phyloP scores from a whole-genome alignment of 1,140 invertebrate species.

The Cryptotermes secundus region DNA sequence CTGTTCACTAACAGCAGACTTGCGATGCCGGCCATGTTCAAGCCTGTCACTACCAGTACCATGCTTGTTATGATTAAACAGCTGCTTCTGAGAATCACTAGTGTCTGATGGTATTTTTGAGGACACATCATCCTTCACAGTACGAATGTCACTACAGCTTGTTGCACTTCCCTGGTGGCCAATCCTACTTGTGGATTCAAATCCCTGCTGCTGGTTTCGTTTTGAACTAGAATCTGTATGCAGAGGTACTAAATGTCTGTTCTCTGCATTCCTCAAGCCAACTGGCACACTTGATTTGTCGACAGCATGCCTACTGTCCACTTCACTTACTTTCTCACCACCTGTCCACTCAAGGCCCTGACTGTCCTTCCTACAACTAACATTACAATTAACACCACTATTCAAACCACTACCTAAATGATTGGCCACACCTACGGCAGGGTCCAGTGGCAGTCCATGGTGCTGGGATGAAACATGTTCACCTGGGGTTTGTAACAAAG shows the following conservation, averaged over 20 bases:
- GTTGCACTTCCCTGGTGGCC: neutral
- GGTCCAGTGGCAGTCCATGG: neutral
- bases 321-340: neutral
- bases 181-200: neutral
- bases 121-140: neutral
- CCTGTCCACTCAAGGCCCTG: neutral
- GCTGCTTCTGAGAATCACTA: neutral
- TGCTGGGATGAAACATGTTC: neutral
- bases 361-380: neutral
- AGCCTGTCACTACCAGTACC: neutral
- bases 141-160: too few species aligned
- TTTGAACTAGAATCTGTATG: neutral
- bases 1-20: neutral
- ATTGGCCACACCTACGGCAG: neutral
- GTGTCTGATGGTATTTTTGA: neutral
- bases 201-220: neutral
- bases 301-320: neutral
- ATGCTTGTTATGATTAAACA: neutral
- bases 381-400: neutral
- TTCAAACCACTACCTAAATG: neutral
- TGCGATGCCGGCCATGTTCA: neutral
- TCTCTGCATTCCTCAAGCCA: neutral
- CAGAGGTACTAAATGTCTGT: neutral
- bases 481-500: too few species aligned
- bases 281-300: neutral